Percentiles rank a stretch among this genome's conserved stretches.
Evolutionary conservation across 2,888 invertebrate species (phyloP).

Genomic region (Galeruca laticollis): DNA sequence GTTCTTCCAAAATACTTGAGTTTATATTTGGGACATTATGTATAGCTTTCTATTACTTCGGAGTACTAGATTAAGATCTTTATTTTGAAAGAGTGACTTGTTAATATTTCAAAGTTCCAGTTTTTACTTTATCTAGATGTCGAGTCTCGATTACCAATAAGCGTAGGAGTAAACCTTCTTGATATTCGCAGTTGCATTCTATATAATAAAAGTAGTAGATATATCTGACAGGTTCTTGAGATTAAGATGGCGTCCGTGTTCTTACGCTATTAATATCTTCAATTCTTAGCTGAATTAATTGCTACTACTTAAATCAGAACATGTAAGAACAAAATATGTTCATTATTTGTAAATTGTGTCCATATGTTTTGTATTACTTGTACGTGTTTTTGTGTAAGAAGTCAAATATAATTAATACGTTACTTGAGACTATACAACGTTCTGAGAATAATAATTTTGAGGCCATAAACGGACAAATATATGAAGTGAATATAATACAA

Average conservation of each 20-base stretch:
- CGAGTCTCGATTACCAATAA: conserved; percentile 9
- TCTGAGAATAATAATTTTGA: background rate
- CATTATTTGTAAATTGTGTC: conserved; percentile 2
- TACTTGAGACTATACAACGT: background rate
- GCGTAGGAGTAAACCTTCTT: conserved; percentile 15
- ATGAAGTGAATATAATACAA: background rate
- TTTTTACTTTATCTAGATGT: conserved; percentile 14
- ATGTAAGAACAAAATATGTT: conserved; percentile 2
- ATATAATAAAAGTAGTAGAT: conserved; percentile 6
- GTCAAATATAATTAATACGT: background rate
- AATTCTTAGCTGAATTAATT: conserved; percentile 7
- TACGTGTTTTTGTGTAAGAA: background rate
- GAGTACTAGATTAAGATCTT: background rate
- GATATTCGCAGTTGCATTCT: conserved; percentile 15
- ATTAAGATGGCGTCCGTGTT: conserved; percentile 11
- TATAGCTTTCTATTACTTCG: background rate
- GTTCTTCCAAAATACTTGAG: background rate
- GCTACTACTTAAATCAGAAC: conserved; percentile 8
- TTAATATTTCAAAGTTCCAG: conserved; percentile 7
- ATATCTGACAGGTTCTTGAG: conserved; percentile 4
- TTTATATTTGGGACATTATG: background rate
- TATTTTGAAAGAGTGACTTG: background rate
- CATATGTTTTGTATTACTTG: conserved; percentile 5
- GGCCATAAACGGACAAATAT: background rate
- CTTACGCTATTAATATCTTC: conserved; percentile 10